Conservation (phyloP, 2,888 invertebrate genomes). For the Aporophyla nigra region DNA sequence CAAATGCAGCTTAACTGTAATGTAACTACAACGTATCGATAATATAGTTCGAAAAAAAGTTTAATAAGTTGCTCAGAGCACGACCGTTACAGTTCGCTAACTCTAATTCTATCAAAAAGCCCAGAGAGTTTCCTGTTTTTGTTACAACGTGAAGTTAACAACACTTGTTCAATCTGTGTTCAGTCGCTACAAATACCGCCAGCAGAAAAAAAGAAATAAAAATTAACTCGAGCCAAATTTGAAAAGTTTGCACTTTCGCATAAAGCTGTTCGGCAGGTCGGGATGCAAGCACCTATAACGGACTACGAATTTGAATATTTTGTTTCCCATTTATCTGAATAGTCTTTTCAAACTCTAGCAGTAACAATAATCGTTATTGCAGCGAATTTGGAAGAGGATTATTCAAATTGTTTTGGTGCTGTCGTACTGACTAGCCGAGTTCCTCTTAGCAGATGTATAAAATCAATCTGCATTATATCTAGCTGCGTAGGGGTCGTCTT, state of each 20-base stretch:
- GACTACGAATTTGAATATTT: slow-evolving; percentile 56
- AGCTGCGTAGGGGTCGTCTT: no score
- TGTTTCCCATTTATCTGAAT: slow-evolving; percentile 43
- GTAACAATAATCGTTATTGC: slow-evolving; percentile 53
- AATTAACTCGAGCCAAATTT: slow-evolving; percentile 55
- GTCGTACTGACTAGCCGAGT: slow-evolving; percentile 6
- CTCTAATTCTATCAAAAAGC: slow-evolving; percentile 74
- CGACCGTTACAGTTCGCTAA: slow-evolving; percentile 75
- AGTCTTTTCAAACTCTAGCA: slow-evolving; percentile 48
- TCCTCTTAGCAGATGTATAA: background rate
- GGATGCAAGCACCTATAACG: slow-evolving; percentile 42
- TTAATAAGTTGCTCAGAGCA: slow-evolving; percentile 71
- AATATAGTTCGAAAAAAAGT: slow-evolving; percentile 69
- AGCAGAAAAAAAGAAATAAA: slow-evolving; percentile 55
- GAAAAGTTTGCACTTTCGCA: slow-evolving; percentile 51
- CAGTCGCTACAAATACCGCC: slow-evolving; percentile 59
- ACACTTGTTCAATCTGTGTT: slow-evolving; percentile 67
- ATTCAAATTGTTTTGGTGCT: slow-evolving; percentile 36
- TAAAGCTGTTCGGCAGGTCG: slow-evolving; percentile 43
- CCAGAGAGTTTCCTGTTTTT: slow-evolving; percentile 70
- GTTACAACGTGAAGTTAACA: slow-evolving; percentile 68
- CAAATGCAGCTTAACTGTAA: background rate
- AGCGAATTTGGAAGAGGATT: slow-evolving; percentile 32
- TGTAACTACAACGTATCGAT: slow-evolving; percentile 32
- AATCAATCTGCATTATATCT: no score